Conservation (phyloP, 2,888 invertebrate genomes). For the Acrobasis suavella region DNA sequence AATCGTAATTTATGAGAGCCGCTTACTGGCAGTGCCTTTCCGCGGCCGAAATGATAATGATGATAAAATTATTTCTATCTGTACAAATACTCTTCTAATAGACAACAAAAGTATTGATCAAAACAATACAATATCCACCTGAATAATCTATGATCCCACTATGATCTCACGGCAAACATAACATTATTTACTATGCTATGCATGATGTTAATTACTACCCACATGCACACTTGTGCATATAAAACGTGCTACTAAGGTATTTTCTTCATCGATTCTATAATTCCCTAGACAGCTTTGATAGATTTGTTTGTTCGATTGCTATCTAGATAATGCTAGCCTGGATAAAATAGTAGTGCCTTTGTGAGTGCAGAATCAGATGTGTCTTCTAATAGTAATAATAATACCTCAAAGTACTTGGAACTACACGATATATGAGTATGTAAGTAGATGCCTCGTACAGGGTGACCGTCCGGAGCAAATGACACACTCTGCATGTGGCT, state of each 20-base stretch:
- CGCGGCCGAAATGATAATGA: too few species aligned
- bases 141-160: neutral
- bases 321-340: neutral
- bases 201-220: neutral
- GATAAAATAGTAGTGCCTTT: neutral
- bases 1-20: too few species aligned
- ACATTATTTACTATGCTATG: neutral
- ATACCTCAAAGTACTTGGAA: neutral
- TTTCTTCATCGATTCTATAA: neutral
- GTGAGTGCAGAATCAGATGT: constrained; percentile 8
- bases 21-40: too few species aligned
- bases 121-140: too few species aligned
- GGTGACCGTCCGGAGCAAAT: constrained; percentile 46
- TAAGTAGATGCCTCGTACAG: constrained; percentile 35
- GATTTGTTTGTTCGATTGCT: neutral
- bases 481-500: constrained; percentile 47
- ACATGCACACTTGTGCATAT: neutral
- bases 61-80: too few species aligned
- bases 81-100: too few species aligned
- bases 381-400: neutral
- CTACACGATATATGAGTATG: constrained; percentile 10
- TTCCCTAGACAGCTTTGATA: neutral
- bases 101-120: too few species aligned
- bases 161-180: neutral
- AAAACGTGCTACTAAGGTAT: neutral